Evolutionary conservation across 1,140 invertebrate genomes (phyloP), one percentile per base, ranked within the genome.

Genomic region (Drosophila navojoa): DNA sequence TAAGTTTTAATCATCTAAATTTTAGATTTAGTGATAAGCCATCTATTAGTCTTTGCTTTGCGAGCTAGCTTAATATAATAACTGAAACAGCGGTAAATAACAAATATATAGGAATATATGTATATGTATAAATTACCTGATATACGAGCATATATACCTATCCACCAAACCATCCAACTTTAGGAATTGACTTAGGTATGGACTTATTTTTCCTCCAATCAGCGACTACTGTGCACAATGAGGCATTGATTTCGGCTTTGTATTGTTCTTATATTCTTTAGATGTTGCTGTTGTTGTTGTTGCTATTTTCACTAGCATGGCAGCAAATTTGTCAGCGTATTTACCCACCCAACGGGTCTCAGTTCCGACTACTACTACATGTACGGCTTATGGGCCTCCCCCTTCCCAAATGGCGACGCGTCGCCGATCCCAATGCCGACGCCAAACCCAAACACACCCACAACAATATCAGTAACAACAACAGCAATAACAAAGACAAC

Each of bases 401-500:
- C 53, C 62, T 57, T 27, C 35, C 19, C 69, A 57, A 71, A 44
- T 66, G 69, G 69, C 44, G 70, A 32, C 59, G 50, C 22, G 35
- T 44, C 47, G 50, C 32, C 67, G 66, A 53, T 61, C 11, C 45
- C 57, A 42, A 25, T n/a, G 60, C 15, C 42, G 40, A 72, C 71
- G 71, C 44, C 71, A 69, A 73, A 60, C 64, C 71, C 71, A 73
- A 73, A 74, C 67, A 74, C 67, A 74, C 66, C 71, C 71, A 77
- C 68, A 82, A 69, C 32, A 40, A 61, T 15, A 66, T 47, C 42
- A 66, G 38, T 40, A 61, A 52, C 42, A 64, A 45, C 60, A 58
- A 54, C 49, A 70, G 70, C 27, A 29, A 6, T 44, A 44, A 52
- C 64, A 71, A 44, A 59, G 16, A 78, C 70, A 62, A 72, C 52